Conservation (phyloP, 1,140 invertebrate genomes). For the Pseudobourletiella spinata region DNA sequence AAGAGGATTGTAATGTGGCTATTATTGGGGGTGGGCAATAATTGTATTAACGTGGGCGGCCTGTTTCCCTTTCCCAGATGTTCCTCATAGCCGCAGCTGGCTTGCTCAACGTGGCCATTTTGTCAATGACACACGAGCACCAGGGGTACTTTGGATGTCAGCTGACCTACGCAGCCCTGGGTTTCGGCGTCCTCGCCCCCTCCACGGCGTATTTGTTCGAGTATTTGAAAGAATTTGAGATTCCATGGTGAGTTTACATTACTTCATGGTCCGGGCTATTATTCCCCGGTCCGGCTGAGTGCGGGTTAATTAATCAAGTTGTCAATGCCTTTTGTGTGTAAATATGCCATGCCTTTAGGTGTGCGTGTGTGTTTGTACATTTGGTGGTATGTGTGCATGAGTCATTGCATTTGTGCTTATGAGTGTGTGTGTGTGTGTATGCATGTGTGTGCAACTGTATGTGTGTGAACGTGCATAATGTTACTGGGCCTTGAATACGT, state of each 20-base stretch:
- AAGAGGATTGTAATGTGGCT: too few relatives aligned
- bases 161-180: constrained; percentile 25
- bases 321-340: too few relatives aligned
- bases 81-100: constrained; percentile 34
- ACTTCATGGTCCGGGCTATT: too few relatives aligned
- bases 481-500: too few relatives aligned
- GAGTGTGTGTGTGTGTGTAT: too few relatives aligned
- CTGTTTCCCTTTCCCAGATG: constrained; percentile 23
- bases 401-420: too few relatives aligned
- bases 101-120: constrained; percentile 14
- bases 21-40: neutral
- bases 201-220: constrained; percentile 20
- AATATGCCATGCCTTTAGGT: too few relatives aligned
- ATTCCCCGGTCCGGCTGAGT: too few relatives aligned
- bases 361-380: too few relatives aligned
- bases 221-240: constrained; percentile 10
- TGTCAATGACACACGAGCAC: constrained; percentile 32
- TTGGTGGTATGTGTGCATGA: constrained; percentile 23
- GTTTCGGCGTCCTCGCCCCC: constrained; percentile 29
- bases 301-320: too few relatives aligned
- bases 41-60: neutral
- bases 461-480: too few relatives aligned
- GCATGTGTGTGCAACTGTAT: too few relatives aligned
- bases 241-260: constrained; percentile 29
- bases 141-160: constrained; percentile 31